Evolutionary conservation across 1,140 invertebrate genomes (phyloP), one percentile per base, ranked within the genome.

Genomic region (Cephus cinctus): DNA sequence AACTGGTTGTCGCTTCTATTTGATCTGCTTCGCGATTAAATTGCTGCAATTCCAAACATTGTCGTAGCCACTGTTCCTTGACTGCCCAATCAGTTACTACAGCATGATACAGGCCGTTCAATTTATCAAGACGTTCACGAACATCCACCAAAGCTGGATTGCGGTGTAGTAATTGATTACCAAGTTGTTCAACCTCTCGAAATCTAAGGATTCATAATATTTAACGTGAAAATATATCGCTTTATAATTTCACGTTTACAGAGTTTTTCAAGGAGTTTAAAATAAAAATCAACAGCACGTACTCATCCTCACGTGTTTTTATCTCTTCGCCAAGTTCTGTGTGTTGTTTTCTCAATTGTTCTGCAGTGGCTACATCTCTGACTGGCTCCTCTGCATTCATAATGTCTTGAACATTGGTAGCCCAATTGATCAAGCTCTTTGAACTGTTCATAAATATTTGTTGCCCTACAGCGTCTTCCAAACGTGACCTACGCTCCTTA

Each of bases 1-100:
- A 90, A 41, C 92, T 92, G 25, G 91, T 96, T 3, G 92, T 88
- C 0, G 95, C 93, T 76, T 98, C 96, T 50, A 98, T 95, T 67
- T 96, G 92, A 73, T 98, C 95, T 0, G 95, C 96, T 76, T 99
- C 96, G 42, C 92, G 84, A 70, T 96, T 97, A 74, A 98, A 97
- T 48, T 89, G 82, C 75, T 93, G 90, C 39, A 96, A 75, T 59
- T 96, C 90, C 12, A 93, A 77, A 53, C 89, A 88, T 66, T 96
- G 92, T 51, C 87, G 81, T 21, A 96, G 75, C 82, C 88, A 89
- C 39, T 85, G 83, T 18, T 92, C 85, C 66, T 95, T 95, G 23
- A 89, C 83, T 30, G 83, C 75, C 90, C 92, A 96, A 21, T 80
- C 73, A 59, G 73, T 57, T 20, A 81, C 77, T 1, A 97, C 83